Conservation (phyloP, 2,888 invertebrate genomes). For the Meganola albula region DNA sequence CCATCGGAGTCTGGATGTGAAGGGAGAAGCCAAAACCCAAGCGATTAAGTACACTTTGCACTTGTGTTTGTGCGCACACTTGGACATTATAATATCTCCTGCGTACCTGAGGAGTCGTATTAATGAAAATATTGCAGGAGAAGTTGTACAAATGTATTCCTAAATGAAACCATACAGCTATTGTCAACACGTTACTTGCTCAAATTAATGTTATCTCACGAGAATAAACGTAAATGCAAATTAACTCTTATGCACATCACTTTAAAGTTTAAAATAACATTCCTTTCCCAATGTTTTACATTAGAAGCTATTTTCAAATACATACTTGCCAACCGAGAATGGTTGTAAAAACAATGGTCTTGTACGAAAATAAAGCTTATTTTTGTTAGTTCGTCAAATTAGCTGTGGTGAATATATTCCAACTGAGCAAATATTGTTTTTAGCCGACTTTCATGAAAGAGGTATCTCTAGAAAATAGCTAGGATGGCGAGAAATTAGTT, state of each 20-base stretch:
- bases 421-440: slow-evolving; percentile 10
- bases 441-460: slow-evolving; percentile 1
- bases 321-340: slow-evolving; percentile 18
- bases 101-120: no score
- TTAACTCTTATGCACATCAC: background rate
- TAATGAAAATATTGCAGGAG: no score
- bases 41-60: no score
- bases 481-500: background rate
- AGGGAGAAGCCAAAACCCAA: no score
- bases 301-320: slow-evolving; percentile 10
- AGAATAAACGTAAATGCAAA: background rate
- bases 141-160: no score
- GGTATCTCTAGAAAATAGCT: background rate
- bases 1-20: no score
- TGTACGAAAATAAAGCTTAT: slow-evolving; percentile 17
- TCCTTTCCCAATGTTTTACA: no score
- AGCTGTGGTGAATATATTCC: slow-evolving; percentile 11
- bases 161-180: no score
- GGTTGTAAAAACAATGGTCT: slow-evolving; percentile 15
- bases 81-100: no score
- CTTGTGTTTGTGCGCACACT: no score
- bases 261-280: slow-evolving; percentile 12
- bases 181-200: no score
- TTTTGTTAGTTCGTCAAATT: slow-evolving; percentile 17
- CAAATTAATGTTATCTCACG: no score